Base-by-base conservation (phyloP, 2,888 invertebrate genomes). In the Mythimna lalbum region DNA sequence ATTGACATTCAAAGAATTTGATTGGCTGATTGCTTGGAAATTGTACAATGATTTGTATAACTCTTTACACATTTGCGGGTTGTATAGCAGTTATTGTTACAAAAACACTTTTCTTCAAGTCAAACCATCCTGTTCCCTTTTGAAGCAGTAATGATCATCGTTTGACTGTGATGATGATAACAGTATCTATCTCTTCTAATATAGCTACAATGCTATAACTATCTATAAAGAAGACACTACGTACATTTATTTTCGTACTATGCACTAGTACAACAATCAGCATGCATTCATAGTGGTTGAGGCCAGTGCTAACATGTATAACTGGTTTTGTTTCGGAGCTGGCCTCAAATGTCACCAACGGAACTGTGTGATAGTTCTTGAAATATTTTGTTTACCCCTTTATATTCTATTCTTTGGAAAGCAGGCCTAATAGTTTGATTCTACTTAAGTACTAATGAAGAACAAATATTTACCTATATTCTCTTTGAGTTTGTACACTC, bases 321-420 rank as follows among this genome's bases (percentile, higher is more conserved):
- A 79, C 81, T 50, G 67, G 82, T 81, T 79, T 50, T 75, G 50
- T 31, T 43, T 52, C 27, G 57, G 59, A 56, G 49, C 55, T 56
- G 78, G 78, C 78, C 78, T 79, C 82, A 81, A 81, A 79, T 78
- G 49, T 63, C 72, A 65, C 62, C 72, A 79, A 81, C 78, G 82
- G 82, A 62, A 77, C 72, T 61, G 57, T 21, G 78, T 68, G 78
- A 60, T 59, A 68, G 57, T 81, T 79, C 33, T 64, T 23, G 9
- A 71, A 19, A 52, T 50, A 62, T 64, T 77, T 59, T 60, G 64
- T 81, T 77, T 60, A 77, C 50, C 23, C 21, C 50, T 6, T 61
- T 19, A 23, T 43, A 19, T 19, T 33, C 23, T 19, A 12, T 17
- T 21, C 19, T 12, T 27, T 36, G 19, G 39, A 23, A 63, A 23